These are phyloP conservation scores for Emydoidea blandingii DNA, from an alignment of 2,797 vertebrate genomes.

Conservation along the genomic window DNA sequence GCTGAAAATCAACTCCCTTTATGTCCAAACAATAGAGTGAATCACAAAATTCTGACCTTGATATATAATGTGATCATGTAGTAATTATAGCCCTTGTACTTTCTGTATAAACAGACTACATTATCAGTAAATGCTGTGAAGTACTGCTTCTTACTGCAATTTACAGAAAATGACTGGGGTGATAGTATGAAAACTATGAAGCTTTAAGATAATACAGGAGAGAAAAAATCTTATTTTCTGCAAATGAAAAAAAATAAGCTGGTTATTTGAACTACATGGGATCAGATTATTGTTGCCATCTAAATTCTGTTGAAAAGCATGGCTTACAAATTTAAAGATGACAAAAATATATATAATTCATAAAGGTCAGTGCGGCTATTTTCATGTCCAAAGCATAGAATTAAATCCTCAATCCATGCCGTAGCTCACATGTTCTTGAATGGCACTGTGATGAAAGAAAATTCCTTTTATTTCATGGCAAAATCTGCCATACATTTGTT, in stretches of 20 bases:
- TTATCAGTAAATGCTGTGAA: slow-evolving; percentile 59
- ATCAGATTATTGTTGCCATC: neutral
- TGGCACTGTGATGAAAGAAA: slow-evolving; percentile 22
- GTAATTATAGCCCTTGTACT: slow-evolving; percentile 72
- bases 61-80: slow-evolving; percentile 65
- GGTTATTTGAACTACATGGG: neutral
- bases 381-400: neutral
- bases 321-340: neutral
- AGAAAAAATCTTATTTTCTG: slow-evolving; percentile 20
- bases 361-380: neutral
- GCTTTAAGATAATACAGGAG: slow-evolving; percentile 40
- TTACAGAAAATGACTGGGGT: slow-evolving; percentile 50
- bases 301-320: neutral
- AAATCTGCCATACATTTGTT: slow-evolving; percentile 41
- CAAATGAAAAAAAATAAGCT: slow-evolving; percentile 3
- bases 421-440: slow-evolving; percentile 32
- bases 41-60: slow-evolving; percentile 77
- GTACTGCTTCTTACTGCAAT: slow-evolving; percentile 41
- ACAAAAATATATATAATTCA: slow-evolving; percentile 3
- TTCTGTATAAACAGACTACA: slow-evolving; percentile 72
- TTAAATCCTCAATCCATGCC: neutral
- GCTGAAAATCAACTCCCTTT: slow-evolving; percentile 73
- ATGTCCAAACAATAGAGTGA: slow-evolving; percentile 71
- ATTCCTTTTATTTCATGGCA: slow-evolving; percentile 21
- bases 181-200: slow-evolving; percentile 26